phyloP scores from a whole-genome alignment of 2,113 vertebrate genomes.

The Cottus gobio region DNA sequence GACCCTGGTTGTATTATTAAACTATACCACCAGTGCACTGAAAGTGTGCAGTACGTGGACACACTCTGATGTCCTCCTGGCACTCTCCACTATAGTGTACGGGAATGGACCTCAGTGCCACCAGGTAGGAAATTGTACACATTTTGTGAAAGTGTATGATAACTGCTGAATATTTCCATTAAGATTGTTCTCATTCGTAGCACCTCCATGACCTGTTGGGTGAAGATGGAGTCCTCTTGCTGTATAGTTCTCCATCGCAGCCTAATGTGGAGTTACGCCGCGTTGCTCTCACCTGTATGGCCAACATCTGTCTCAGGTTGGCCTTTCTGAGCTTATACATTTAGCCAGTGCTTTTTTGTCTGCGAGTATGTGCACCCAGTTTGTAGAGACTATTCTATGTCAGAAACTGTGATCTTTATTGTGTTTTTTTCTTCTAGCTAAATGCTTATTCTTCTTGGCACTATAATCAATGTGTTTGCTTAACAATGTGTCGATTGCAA shows the following conservation, averaged over 20 bases:
- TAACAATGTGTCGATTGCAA: neutral
- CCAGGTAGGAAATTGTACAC: constrained; percentile 79
- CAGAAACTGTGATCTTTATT: neutral
- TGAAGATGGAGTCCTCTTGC: constrained; percentile 85
- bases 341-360: neutral
- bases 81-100: constrained; percentile 91
- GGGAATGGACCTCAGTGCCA: constrained; percentile 92
- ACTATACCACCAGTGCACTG: constrained; percentile 86
- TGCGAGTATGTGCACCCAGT: neutral
- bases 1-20: constrained; percentile 87
- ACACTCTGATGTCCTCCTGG: constrained; percentile 90
- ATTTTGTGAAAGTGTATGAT: neutral
- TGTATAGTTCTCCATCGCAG: constrained; percentile 83
- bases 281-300: constrained; percentile 90
- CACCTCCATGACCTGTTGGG: constrained; percentile 88
- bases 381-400: neutral
- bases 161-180: constrained; percentile 1
- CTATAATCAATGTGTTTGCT: neutral
- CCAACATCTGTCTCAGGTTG: constrained; percentile 94
- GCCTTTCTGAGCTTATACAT: neutral
- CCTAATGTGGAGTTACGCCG: constrained; percentile 86
- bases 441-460: neutral
- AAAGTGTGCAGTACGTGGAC: constrained; percentile 92
- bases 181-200: constrained; percentile 73
- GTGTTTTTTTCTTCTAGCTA: neutral